phyloP scores from a whole-genome alignment of 2,113 vertebrate species.

The Pachyramphus minor region DNA sequence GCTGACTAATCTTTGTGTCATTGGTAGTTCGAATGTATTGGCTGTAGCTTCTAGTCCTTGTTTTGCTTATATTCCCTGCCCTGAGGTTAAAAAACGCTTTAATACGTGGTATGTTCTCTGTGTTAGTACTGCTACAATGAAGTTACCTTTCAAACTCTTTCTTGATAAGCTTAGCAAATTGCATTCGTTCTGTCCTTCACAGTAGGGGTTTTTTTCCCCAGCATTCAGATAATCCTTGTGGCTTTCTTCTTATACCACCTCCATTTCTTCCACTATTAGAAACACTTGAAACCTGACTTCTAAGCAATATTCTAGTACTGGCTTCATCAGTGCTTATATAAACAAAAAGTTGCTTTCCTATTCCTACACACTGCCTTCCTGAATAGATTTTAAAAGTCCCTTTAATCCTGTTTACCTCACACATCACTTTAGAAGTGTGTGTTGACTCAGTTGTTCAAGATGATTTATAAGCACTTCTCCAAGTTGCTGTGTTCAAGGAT shows the following conservation, averaged over 20 bases:
- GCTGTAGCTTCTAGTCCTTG: no score
- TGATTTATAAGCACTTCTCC: constrained; percentile 8
- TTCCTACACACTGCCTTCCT: not conserved
- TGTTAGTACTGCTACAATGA: not conserved
- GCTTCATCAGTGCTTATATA: not conserved
- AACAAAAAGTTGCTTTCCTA: not conserved
- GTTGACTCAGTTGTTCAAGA: not conserved
- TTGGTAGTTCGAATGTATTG: no score
- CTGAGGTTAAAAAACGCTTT: not conserved
- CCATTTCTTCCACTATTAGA: not conserved
- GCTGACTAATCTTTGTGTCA: no score
- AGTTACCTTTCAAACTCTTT: not conserved
- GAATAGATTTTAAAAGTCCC: not conserved
- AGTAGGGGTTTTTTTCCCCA: not conserved
- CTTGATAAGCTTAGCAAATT: not conserved
- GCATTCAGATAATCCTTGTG: not conserved
- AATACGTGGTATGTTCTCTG: not conserved
- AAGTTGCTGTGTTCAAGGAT: not conserved
- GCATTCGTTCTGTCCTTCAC: not conserved
- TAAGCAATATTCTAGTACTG: not conserved
- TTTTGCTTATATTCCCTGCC: not conserved
- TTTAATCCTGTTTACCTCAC: not conserved
- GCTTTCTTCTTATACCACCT: not conserved
- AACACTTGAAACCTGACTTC: not conserved
- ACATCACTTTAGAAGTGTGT: not conserved